Evolutionary conservation across 1,140 invertebrate genomes (phyloP), one percentile per base, ranked within the genome.

Genomic region (Holcopasites calliopsidis): DNA sequence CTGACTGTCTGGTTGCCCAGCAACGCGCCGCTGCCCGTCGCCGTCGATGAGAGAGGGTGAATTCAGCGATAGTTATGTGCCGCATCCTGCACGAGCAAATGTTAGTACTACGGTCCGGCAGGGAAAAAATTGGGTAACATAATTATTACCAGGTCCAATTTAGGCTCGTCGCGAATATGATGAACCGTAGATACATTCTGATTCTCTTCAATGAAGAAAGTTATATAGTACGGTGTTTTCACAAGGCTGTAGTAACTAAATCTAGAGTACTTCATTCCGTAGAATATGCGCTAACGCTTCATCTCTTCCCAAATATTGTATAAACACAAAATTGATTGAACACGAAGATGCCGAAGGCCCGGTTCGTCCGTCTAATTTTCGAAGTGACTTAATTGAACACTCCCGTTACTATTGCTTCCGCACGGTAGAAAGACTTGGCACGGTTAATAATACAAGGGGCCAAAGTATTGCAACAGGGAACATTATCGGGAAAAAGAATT

Each of bases 1-100:
- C 84, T 86, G 81, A 82, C 78, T 82, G 87, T 89, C 87, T 88
- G 85, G 87, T 88, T 89, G 87, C 87, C 80, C 73, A 62, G 88
- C 86, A 88, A 89, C 88, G 84, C 76, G 83, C 76, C 77, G 68
- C 80, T 85, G 78, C 79, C 75, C 58, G 70, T 80, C 62, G 77
- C 80, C 77, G 57, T 83, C 72, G 77, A 82, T 83, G 77, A 81
- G 80, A 83, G 71, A 82, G 61, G 80, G 80, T 80, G 80, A 65
- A 82, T 80, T 64, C 47, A 77, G 68, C 75, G 75, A 77, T 64
- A 65, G 75, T 72, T 77, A 18, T 69, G 58, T 42, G 58, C 40
- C 21, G 69, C 75, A 64, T 64, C 40, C 28, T 72, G 40, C 50
- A 62, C 58, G 75, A 77, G 50, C 68, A 77, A 77, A 75, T 75